Percentiles rank a stretch among this genome's conserved stretches.
phyloP scores from a whole-genome alignment of 2,113 vertebrate genomes.

The Chrysochloris asiatica region DNA sequence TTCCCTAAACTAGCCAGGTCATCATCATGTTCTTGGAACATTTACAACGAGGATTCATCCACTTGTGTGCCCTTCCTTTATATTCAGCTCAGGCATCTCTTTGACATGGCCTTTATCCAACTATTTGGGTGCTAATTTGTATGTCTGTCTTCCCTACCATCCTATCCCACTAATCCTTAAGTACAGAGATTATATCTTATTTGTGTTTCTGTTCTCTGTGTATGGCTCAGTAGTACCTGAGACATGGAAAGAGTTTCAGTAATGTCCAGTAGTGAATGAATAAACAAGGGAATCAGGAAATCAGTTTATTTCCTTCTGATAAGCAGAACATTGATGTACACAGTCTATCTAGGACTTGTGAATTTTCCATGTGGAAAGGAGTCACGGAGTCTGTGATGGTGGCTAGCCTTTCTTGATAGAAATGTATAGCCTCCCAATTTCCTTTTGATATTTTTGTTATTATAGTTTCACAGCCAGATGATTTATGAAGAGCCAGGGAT shows the following conservation, averaged over 20 bases:
- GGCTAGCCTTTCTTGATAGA: conserved; percentile 13
- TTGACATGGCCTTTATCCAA: neutral
- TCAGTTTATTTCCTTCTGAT: neutral
- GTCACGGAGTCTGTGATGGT: neutral
- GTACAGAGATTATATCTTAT: neutral
- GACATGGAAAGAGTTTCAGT: neutral
- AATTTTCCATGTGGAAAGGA: neutral
- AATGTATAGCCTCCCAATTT: conserved; percentile 48
- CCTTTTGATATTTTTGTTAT: conserved; percentile 54
- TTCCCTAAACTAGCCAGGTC: neutral
- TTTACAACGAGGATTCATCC: neutral
- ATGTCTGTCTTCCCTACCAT: neutral
- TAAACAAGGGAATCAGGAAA: neutral
- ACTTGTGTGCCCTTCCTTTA: neutral
- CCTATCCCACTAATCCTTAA: neutral
- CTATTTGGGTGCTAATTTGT: neutral
- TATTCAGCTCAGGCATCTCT: neutral
- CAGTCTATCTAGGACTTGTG: neutral
- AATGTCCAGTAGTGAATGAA: neutral
- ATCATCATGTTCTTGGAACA: neutral
- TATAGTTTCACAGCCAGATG: conserved; percentile 42
- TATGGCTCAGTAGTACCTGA: neutral
- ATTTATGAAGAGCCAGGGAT: conserved; percentile 63
- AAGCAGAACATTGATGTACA: neutral
- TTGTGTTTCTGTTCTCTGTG: neutral